Percentiles rank a stretch among this genome's conserved stretches.
phyloP scores from a whole-genome alignment of 2,888 invertebrate genomes.

The Elmis aenea region DNA sequence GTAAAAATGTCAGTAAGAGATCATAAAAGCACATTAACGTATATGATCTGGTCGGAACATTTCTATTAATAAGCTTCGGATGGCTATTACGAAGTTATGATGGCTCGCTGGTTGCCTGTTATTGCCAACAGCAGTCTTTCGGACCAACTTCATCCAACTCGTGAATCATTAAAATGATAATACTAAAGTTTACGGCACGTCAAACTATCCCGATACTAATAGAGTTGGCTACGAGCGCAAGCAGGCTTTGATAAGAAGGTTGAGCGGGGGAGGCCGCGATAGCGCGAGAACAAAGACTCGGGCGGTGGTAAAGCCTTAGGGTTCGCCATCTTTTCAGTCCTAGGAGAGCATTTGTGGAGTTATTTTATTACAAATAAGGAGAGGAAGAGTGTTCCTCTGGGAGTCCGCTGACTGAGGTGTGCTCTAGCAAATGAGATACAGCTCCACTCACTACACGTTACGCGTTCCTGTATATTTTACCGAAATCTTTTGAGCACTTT shows the following conservation, averaged over 20 bases:
- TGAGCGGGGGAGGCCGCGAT: constrained; percentile 22
- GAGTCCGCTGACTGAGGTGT: constrained; percentile 43
- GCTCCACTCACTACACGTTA: constrained; percentile 30
- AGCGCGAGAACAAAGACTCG: constrained; percentile 33
- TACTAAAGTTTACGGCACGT: constrained; percentile 38
- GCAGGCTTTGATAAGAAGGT: constrained; percentile 24
- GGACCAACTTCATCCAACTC: constrained; percentile 23
- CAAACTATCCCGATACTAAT: constrained; percentile 37
- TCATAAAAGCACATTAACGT: constrained; percentile 14
- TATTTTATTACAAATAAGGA: constrained; percentile 50
- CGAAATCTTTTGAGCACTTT: constrained; percentile 26
- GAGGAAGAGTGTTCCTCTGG: constrained; percentile 46
- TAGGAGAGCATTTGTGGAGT: constrained; percentile 47
- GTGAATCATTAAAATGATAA: constrained; percentile 42
- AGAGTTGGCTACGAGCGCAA: constrained; percentile 19
- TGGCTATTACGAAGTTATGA: constrained; percentile 26
- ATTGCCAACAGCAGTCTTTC: constrained; percentile 25
- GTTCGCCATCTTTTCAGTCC: constrained; percentile 44
- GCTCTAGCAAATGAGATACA: constrained; percentile 45
- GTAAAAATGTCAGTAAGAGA: constrained; percentile 15
- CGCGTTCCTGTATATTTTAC: constrained; percentile 26
- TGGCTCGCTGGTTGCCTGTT: constrained; percentile 17
- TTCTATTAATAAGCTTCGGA: constrained; percentile 28
- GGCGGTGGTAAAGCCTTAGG: constrained; percentile 35
- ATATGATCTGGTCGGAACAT: constrained; percentile 14